These are phyloP conservation scores for Pungitius pungitius DNA, from an alignment of 2,113 vertebrate genomes.

Conservation along the genomic window DNA sequence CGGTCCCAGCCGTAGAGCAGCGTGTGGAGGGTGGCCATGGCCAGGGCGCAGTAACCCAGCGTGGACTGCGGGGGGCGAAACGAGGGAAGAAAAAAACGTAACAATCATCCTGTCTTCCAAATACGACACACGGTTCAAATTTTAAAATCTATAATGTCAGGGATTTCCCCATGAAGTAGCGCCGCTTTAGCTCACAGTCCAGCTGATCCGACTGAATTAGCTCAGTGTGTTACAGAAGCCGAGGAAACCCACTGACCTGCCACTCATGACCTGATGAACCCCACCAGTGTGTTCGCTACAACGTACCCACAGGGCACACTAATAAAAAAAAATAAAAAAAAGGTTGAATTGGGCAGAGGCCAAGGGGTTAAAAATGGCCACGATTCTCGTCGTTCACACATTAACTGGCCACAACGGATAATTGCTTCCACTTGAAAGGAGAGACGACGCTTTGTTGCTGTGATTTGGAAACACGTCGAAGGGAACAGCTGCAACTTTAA, in stretches of 20 bases:
- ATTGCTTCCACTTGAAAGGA: conserved; percentile 11
- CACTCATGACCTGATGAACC: conserved; percentile 35
- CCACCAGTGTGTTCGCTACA: background rate
- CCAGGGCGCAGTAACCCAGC: conserved; percentile 87
- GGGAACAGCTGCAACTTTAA: background rate
- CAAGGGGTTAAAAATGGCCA: conserved; percentile 16
- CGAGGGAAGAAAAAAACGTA: background rate
- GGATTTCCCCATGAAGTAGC: background rate
- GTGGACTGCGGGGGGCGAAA: conserved; percentile 82
- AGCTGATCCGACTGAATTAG: conserved; percentile 17
- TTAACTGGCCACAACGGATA: background rate
- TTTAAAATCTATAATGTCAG: background rate
- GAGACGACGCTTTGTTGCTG: background rate
- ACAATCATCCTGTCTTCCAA: background rate
- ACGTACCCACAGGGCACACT: background rate
- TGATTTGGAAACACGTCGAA: background rate
- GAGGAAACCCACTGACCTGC: conserved; percentile 44
- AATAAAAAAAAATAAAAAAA: conserved; percentile 38
- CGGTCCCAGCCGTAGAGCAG: conserved; percentile 89
- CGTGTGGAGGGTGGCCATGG: conserved; percentile 87
- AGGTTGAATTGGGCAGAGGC: conserved; percentile 1
- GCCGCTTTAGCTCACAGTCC: conserved; percentile 1
- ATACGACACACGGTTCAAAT: background rate
- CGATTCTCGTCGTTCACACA: background rate
- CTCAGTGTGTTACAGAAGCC: conserved; percentile 31